These are phyloP conservation scores for mouse (Mus musculus) DNA, from an alignment of 2,113 vertebrate species.

Conservation along the genomic window GRCm39 chr2:94917501-94918000, in stretches of 20 bases:
- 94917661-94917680: not conserved
- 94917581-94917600: not conserved
- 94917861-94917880: not conserved
- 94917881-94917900: not conserved
- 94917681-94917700: not conserved
- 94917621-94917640: not conserved
- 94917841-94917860: too few species aligned
- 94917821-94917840: not conserved
- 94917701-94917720: not conserved
- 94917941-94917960: not conserved
- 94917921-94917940: not conserved
- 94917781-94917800: not conserved
- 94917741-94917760: not conserved
- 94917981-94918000: not conserved
- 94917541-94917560: not conserved
- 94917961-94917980: not conserved
- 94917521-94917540: not conserved
- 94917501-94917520: not conserved
- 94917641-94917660: not conserved
- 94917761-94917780: not conserved
- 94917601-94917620: not conserved
- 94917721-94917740: not conserved
- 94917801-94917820: not conserved
- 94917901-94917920: not conserved
- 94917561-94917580: not conserved